Conservation (phyloP, 1,140 invertebrate species). For the Anastatus disparis region DNA sequence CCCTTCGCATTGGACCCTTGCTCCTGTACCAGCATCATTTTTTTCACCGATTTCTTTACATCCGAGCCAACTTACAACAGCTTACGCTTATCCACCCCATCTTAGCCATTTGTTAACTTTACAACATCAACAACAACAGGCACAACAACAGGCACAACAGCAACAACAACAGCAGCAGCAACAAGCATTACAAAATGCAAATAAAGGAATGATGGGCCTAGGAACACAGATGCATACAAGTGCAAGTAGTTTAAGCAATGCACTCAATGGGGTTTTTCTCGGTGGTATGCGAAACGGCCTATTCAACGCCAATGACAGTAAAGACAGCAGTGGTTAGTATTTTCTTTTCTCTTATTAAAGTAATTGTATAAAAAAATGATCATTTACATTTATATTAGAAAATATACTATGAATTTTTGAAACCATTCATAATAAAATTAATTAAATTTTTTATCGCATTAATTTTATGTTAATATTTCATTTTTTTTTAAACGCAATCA, state of each 20-base stretch:
- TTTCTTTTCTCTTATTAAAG: not conserved
- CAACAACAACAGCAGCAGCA: slow-evolving; percentile 49
- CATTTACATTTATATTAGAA: not conserved
- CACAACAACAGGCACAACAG: not conserved
- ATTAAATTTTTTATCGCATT: not conserved
- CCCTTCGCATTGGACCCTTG: slow-evolving; percentile 56
- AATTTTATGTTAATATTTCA: not conserved
- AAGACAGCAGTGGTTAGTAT: slow-evolving; percentile 53
- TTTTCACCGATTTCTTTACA: slow-evolving; percentile 56
- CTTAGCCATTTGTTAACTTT: slow-evolving; percentile 59
- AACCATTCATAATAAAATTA: not conserved
- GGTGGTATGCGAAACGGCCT: slow-evolving; percentile 45
- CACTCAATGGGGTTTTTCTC: slow-evolving; percentile 45
- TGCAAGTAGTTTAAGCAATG: slow-evolving; percentile 40
- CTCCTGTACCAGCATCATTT: slow-evolving; percentile 54
- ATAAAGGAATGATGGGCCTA: slow-evolving; percentile 22
- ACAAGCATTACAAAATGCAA: slow-evolving; percentile 16
- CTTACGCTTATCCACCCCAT: slow-evolving; percentile 51
- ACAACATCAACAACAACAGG: slow-evolving; percentile 47
- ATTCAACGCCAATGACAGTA: slow-evolving; percentile 36
- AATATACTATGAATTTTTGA: not conserved
- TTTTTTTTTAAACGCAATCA: not conserved
- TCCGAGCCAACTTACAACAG: slow-evolving; percentile 48
- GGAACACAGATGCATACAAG: slow-evolving; percentile 50
- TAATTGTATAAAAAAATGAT: not conserved